Base-by-base conservation (phyloP, 2,113 vertebrate species). In the Chionodraco myersi region DNA sequence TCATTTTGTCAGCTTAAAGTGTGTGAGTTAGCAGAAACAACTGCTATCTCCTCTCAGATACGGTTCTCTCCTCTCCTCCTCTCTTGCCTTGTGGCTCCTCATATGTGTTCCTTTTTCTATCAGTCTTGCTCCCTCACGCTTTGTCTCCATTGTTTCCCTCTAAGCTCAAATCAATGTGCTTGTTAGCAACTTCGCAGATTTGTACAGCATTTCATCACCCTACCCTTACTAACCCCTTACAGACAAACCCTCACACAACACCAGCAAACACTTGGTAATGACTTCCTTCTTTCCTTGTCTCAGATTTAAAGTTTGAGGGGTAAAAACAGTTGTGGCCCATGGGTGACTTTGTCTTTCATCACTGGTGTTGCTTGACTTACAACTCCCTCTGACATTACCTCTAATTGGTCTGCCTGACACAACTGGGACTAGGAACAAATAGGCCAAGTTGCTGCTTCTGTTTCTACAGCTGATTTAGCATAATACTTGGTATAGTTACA, bases 141-240 rank as follows among this genome's bases (percentile, higher is more conserved):
- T n/a, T 65, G 7, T 70, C 13, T 73, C 51, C 45, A 41, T 86
- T 75, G 67, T 85, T 86, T 10, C 72, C 70, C 53, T 66, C 57
- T 41, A 57, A 78, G 79, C 66, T 79, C 63, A 86, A 85, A 90
- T 89, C 83, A 82, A 72, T 86, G 81, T 52, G 77, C 87, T 93
- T 89, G 72, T 87, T 89, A 87, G 73, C 58, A 72, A 79, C 82
- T 83, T 90, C 57, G 58, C 70, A 23, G 26, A 80, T 83, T 87
- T 85, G 83, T 80, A 44, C 59, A 60, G 67, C 75, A 71, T 90
- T 87, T 91, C 75, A 81, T 93, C 85, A 85, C 57, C 75, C 51
- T 51, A 30, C 48, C 18, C 41, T 57, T 72, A 9, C 77, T 62
- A 65, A 76, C 72, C 62, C 49, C 52, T 73, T 3, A 34, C 61